phyloP scores from a whole-genome alignment of 2,888 invertebrate species.

The Cheilosia impressa region DNA sequence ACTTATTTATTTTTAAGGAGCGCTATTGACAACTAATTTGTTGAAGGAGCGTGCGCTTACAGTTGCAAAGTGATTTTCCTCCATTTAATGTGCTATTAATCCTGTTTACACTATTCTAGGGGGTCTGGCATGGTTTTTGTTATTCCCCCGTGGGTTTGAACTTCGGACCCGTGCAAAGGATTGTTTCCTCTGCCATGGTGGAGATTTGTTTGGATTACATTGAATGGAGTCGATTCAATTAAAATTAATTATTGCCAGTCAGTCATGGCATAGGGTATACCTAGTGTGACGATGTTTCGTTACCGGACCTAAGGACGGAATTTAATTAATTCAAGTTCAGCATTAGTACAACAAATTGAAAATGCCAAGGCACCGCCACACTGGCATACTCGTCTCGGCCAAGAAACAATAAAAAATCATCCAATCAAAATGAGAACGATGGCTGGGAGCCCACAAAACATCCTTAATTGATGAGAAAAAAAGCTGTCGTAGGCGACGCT shows the following conservation, averaged over 20 bases:
- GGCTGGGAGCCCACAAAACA: conserved; percentile 15
- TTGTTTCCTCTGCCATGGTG: conserved; percentile 7
- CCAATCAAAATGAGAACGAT: conserved; percentile 26
- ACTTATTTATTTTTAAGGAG: conserved; percentile 27
- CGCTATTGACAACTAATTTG: conserved; percentile 40
- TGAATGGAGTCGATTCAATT: conserved; percentile 31
- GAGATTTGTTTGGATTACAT: conserved; percentile 37
- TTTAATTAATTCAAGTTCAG: conserved; percentile 40
- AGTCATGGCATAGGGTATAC: too few relatives aligned
- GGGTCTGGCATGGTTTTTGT: neutral
- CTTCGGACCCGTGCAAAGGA: neutral
- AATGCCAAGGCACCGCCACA: neutral
- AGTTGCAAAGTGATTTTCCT: conserved; percentile 27
- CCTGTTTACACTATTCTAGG: conserved; percentile 29
- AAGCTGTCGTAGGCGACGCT: neutral
- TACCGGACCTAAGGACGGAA: conserved; percentile 6
- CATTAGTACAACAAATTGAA: conserved; percentile 1
- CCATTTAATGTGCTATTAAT: conserved; percentile 45
- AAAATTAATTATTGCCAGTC: conserved; percentile 17
- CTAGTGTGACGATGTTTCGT: conserved; percentile 1
- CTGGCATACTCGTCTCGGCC: neutral
- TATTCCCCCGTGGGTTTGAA: neutral
- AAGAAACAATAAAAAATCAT: conserved; percentile 26
- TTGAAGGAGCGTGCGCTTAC: conserved; percentile 2
- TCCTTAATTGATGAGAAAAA: conserved; percentile 40